A percentile compares a stretch with the other conserved stretches of the same genome.
Evolutionary conservation across 2,797 vertebrate genomes (phyloP).

Genomic region (Dermochelys coriacea): DNA sequence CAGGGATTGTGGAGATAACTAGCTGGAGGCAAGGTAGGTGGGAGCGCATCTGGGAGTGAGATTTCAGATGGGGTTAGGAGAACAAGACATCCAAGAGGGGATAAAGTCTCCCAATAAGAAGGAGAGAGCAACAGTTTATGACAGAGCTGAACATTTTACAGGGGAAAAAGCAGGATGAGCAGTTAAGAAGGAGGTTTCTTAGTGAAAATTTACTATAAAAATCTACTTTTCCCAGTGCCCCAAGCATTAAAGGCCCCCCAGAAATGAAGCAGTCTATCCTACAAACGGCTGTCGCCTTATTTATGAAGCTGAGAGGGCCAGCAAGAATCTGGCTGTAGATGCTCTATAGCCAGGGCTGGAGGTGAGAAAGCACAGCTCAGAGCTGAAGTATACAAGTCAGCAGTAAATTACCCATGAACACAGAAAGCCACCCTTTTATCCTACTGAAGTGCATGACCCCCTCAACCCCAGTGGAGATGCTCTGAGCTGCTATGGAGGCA

Average conservation of each 20-base stretch:
- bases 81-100: background rate
- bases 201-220: background rate
- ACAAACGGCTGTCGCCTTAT: background rate
- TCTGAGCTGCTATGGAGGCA: background rate
- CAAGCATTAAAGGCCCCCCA: background rate
- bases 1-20: accelerated
- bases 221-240: background rate
- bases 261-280: background rate
- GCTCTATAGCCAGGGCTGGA: background rate
- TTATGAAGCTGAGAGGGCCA: background rate
- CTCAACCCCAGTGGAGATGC: background rate
- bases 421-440: background rate
- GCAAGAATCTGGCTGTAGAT: background rate
- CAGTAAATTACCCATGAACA: background rate
- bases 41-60: background rate
- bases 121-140: background rate
- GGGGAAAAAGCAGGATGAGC: background rate
- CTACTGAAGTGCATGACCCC: background rate
- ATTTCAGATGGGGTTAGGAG: accelerated
- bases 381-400: background rate
- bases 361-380: background rate
- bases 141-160: background rate
- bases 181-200: background rate
- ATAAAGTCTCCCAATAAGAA: background rate
- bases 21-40: background rate